A percentile compares a stretch with the other conserved stretches of the same genome.
Conservation (phyloP, 2,113 vertebrate species). For the Phodopus roborovskii region DNA sequence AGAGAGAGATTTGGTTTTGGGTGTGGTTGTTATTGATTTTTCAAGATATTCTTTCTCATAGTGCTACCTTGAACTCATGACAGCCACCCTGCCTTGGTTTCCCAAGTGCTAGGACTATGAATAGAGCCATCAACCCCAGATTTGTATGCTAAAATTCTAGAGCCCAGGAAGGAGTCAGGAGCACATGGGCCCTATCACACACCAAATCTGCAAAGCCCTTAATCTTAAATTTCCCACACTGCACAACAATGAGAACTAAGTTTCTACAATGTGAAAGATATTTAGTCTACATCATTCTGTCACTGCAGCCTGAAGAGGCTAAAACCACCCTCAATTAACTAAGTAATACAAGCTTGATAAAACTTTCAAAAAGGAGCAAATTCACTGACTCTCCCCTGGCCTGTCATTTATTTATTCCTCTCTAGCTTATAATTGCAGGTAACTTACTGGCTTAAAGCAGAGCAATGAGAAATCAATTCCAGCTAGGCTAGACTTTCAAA, state of each 20-base stretch:
- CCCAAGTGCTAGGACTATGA: background rate
- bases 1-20: background rate
- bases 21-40: background rate
- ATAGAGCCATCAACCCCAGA: too few relatives aligned
- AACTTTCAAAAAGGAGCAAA: slow-evolving; percentile 4
- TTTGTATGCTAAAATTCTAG: background rate
- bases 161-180: background rate
- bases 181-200: background rate
- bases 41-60: background rate
- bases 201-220: background rate
- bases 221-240: background rate
- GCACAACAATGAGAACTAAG: background rate
- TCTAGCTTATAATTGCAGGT: background rate
- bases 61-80: background rate
- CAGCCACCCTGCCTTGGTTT: background rate
- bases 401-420: background rate
- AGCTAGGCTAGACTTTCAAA: slow-evolving; percentile 15
- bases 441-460: slow-evolving; percentile 35
- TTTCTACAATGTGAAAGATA: background rate
- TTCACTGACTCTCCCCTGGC: background rate
- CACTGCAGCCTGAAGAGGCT: background rate
- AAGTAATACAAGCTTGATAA: background rate
- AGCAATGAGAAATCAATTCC: slow-evolving; percentile 42
- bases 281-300: background rate
- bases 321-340: background rate